Evolutionary conservation across 2,888 invertebrate genomes (phyloP).

Genomic region (Drosophila peninsularis): DNA sequence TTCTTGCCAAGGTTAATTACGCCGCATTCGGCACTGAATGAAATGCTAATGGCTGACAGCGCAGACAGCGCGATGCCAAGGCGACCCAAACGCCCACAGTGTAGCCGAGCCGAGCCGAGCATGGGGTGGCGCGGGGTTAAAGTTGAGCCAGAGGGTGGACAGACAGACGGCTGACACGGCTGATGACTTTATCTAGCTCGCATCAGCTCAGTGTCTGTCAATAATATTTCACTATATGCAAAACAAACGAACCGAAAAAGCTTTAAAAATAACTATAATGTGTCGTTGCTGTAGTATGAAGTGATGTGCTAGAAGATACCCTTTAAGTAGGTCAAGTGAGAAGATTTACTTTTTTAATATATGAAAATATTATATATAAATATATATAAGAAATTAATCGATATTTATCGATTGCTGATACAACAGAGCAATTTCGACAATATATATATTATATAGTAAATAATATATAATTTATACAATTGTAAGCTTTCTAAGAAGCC

Average conservation of each 20-base stretch:
- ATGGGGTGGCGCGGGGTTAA: background rate
- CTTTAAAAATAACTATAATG: constrained; percentile 2
- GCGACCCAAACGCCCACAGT: constrained; percentile 42
- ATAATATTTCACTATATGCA: constrained; percentile 47
- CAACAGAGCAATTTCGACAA: no score
- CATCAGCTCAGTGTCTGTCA: constrained; percentile 40
- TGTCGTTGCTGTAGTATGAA: background rate
- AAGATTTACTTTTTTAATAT: no score
- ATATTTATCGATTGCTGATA: background rate
- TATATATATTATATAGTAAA: background rate
- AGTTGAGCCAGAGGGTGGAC: constrained; percentile 1
- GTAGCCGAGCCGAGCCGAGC: background rate
- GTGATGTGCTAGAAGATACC: background rate
- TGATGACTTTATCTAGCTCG: constrained; percentile 47
- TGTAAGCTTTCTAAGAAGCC: background rate
- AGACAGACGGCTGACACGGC: constrained; percentile 18
- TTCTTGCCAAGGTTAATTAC: constrained; percentile 72
- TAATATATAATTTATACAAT: background rate
- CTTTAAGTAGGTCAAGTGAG: background rate
- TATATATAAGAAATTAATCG: background rate
- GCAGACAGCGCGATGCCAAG: constrained; percentile 34
- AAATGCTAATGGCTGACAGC: constrained; percentile 30
- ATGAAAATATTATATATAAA: no score
- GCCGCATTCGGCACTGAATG: constrained; percentile 47
- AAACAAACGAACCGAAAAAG: constrained; percentile 30